A percentile compares a stretch with the other conserved stretches of the same genome.
phyloP scores from a whole-genome alignment of 1,140 invertebrate genomes.

The Drosophila sulfurigaster region DNA sequence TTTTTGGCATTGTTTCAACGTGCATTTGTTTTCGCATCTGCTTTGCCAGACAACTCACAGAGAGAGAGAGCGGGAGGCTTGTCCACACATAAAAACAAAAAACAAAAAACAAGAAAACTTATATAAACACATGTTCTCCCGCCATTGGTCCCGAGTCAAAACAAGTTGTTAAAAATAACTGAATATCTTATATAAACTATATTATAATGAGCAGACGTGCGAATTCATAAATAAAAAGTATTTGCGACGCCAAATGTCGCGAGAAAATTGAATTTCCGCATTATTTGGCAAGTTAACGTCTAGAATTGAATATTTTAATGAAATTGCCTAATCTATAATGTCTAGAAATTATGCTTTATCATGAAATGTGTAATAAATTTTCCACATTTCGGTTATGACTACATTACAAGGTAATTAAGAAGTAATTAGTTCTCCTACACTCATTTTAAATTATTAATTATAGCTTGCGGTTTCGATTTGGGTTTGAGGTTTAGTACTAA shows the following conservation, averaged over 20 bases:
- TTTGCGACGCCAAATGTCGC: background rate
- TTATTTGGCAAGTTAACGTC: background rate
- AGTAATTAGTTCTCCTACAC: too few relatives aligned
- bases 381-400: too few relatives aligned
- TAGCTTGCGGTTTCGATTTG: too few relatives aligned
- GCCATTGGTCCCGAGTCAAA: constrained; percentile 5
- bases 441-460: too few relatives aligned
- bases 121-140: constrained; percentile 36
- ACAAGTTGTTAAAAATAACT: constrained; percentile 43
- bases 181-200: constrained; percentile 19
- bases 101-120: constrained; percentile 2
- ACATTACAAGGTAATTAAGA: too few relatives aligned
- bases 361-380: too few relatives aligned
- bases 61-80: constrained; percentile 17
- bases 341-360: too few relatives aligned
- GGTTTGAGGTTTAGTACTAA: too few relatives aligned
- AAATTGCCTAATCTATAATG: background rate
- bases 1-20: constrained; percentile 35
- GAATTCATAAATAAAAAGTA: background rate
- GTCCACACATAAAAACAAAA: constrained; percentile 8
- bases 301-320: background rate
- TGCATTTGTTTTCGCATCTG: constrained; percentile 22
- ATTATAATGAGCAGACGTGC: background rate
- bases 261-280: constrained; percentile 9
- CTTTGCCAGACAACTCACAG: constrained; percentile 1